Evolutionary conservation across 2,888 invertebrate species (phyloP), one percentile per base, ranked within the genome.

Genomic region (Stegophylla sp.): DNA sequence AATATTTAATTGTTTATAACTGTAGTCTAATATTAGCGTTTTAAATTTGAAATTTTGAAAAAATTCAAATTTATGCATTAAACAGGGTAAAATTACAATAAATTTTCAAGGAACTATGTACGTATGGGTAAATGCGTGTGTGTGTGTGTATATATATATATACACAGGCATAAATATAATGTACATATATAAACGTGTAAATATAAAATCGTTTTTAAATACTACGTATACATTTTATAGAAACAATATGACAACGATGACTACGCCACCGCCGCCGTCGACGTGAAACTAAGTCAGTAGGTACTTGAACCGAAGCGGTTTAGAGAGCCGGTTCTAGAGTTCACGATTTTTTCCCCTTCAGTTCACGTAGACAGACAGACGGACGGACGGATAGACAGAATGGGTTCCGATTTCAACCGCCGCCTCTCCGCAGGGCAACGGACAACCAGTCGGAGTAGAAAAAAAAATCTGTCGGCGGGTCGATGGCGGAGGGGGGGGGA

Each of bases 281-380:
- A 79, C 79, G 69, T 79, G 79, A 79, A 79, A 79, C 79, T 79
- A 79, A 79, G 79, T 79, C 79, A 79, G 69, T 79, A 79, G 79
- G 79, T 79, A 79, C 79, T 79, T 79, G 79, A 79, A 79, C 79
- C 79, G 69, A 79, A 79, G 79, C 79, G 67, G 79, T 79, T 79
- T 79, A 79, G 79, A 79, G 79, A 79, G 79, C 79, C 69, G 79
- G 79, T 79, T 79, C 59, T 71, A 45, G 69, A 71, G 79, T 71
- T 79, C 69, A 77, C 67, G 67, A 77, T 77, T 77, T 67, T 77
- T 69, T 75, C 79, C 61, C 59, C 79, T 61, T 69, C 69, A 20
- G 59, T 69, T 45, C 48, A 59, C 28, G 56, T 48, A 12, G 53
- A 69, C 45, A 41, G 74, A 41, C 72, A 43, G 59, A 43, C 73